These are phyloP conservation scores for Rhaphigaster nebulosa DNA, from an alignment of 2,888 invertebrate genomes.

Conservation along the genomic window DNA sequence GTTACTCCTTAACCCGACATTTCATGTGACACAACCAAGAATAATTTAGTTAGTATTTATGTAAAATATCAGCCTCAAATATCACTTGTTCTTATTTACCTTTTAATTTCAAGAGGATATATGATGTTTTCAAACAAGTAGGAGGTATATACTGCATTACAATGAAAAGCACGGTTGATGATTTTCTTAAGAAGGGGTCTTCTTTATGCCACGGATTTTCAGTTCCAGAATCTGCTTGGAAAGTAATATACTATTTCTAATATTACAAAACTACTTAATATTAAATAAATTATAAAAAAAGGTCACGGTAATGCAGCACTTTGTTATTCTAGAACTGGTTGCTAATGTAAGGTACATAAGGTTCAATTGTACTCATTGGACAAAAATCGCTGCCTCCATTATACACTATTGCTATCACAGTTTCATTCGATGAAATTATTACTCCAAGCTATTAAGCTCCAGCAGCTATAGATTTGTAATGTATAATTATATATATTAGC, in stretches of 20 bases:
- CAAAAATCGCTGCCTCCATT: too few species aligned
- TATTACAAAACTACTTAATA: neutral
- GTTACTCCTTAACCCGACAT: too few species aligned
- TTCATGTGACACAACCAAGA: neutral
- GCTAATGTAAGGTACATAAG: too few species aligned
- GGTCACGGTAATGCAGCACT: too few species aligned
- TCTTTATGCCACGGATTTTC: constrained; percentile 25
- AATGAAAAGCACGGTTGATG: constrained; percentile 13
- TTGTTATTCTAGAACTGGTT: too few species aligned
- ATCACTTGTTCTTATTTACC: neutral
- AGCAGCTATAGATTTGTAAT: too few species aligned
- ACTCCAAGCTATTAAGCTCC: too few species aligned
- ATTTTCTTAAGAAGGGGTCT: constrained; percentile 47
- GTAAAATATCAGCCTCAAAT: neutral
- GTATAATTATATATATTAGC: too few species aligned
- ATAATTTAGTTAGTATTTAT: neutral
- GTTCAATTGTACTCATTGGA: too few species aligned
- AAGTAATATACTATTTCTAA: constrained; percentile 22
- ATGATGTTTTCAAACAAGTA: constrained; percentile 48
- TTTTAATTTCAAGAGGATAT: constrained; percentile 58
- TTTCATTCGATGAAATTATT: too few species aligned
- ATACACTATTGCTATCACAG: too few species aligned
- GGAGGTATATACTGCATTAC: constrained; percentile 58
- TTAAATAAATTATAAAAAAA: too few species aligned
- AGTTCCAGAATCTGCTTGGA: constrained; percentile 58